Evolutionary conservation across 1,140 invertebrate species (phyloP).

Genomic region (Bradysia coprophila): DNA sequence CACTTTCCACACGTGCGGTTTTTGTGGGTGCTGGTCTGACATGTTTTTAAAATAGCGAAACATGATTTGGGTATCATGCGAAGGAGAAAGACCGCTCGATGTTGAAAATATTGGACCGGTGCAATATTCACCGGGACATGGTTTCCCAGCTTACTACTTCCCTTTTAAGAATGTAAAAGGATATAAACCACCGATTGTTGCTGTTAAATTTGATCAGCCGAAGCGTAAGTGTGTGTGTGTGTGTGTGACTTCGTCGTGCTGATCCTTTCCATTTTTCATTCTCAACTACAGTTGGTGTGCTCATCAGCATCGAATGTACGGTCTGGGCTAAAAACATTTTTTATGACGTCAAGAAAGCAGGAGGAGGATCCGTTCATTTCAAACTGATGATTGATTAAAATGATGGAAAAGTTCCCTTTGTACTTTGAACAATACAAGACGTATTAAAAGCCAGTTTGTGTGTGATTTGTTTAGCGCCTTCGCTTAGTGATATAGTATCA

Average conservation of each 20-base stretch:
- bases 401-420: no score
- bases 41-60: constrained; percentile 29
- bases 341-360: constrained; percentile 73
- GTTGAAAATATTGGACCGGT: constrained; percentile 76
- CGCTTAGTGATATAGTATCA: no score
- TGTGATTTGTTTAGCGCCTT: no score
- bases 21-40: background rate
- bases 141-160: constrained; percentile 60
- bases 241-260: background rate
- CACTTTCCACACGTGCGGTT: no score
- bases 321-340: constrained; percentile 87
- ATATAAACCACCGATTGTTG: constrained; percentile 75
- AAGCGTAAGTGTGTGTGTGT: constrained; percentile 43
- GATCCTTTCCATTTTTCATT: background rate
- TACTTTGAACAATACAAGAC: no score
- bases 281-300: constrained; percentile 47
- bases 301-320: constrained; percentile 93
- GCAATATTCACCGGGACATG: constrained; percentile 56
- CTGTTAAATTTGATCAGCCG: constrained; percentile 68
- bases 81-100: constrained; percentile 79
- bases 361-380: constrained; percentile 86
- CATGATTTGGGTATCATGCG: constrained; percentile 74
- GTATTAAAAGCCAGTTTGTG: no score
- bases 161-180: constrained; percentile 61
- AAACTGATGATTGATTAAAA: constrained; percentile 84